Base-by-base conservation (phyloP, 1,140 invertebrate genomes). In the Drosophila hydei region DNA sequence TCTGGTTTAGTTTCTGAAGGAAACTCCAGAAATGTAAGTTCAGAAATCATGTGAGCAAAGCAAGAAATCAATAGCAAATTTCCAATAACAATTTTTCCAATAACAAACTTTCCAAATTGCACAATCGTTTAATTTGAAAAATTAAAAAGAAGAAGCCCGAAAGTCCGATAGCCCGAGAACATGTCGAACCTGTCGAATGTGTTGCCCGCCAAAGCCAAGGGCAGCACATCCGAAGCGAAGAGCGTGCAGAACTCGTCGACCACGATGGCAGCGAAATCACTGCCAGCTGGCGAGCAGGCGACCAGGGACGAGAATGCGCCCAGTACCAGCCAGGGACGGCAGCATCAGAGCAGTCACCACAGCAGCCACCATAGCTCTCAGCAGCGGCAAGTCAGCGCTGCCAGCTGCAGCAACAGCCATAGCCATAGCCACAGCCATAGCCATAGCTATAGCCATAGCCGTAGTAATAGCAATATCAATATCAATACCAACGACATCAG, bases 261-360 rank as follows among this genome's bases (percentile, higher is more conserved):
- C 12, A 14, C n/a, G 21, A 21, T n/a, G 27, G 30, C 43, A 12
- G 11, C 45, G 0, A 18, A 3, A 12, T 8, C 27, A 4, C 14
- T 12, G 21, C 33, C 27, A 18, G 36, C 43, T 16, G 42, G 11
- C 23, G 30, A 23, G 12, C 43, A n/a, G 36, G 6, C 25, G n/a
- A 16, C 2, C 33, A 12, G 14, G 11, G 48, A 67, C 27, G 60
- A 63, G 60, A 59, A 72, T 16, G 48, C 42, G 42, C 63, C 70
- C 16, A 72, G 63, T n/a, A 72, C 70, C 5, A 72, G 62, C 12
- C 51, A 45, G n/a, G 61, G 43, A 11, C 64, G 40, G 21, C 19
- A 23, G 2, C 14, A 14, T 0, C 48, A 47, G 4, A 3, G 42
- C 16, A 11, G 18, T 14, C 42, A 19, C 4, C 21, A 42, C 45